Conservation (phyloP, 1,140 invertebrate species). For the Penaeus indicus region DNA sequence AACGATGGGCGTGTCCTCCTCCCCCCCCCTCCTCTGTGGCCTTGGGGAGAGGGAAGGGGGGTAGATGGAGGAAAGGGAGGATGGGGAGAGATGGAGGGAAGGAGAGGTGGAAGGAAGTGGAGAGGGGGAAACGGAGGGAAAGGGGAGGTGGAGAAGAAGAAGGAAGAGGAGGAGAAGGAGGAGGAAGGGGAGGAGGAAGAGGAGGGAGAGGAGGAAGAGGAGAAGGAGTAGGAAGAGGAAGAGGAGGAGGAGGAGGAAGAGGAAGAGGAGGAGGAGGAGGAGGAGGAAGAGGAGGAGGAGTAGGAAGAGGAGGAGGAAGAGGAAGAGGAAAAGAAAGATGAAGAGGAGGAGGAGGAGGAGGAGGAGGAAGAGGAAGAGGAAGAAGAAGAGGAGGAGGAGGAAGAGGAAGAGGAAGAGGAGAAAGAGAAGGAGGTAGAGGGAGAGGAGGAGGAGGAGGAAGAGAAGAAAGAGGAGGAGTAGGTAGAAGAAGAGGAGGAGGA, state of each 20-base stretch:
- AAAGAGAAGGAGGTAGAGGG: neutral
- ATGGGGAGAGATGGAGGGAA: neutral
- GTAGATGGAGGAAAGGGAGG: neutral
- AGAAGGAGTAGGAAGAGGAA: too few relatives aligned
- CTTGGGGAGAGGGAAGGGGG: too few relatives aligned
- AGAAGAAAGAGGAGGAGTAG: neutral
- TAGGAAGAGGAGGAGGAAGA: neutral
- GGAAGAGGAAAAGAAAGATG: neutral
- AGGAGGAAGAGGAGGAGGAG: neutral
- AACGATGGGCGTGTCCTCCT: too few relatives aligned
- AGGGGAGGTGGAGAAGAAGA: neutral
- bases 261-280: neutral
- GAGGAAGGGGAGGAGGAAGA: neutral
- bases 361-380: too few relatives aligned
- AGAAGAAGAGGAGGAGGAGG: neutral
- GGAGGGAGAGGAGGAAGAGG: neutral
- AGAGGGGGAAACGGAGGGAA: conserved; percentile 19
- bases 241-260: too few relatives aligned
- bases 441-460: neutral
- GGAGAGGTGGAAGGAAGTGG: neutral
- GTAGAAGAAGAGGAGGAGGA: neutral
- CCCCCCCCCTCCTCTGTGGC: too few relatives aligned
- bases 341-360: too few relatives aligned
- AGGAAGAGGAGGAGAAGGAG: neutral
- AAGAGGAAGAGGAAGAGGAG: conserved; percentile 11